Conservation (phyloP, 2,113 vertebrate species). For the Bothrops jararaca region DNA sequence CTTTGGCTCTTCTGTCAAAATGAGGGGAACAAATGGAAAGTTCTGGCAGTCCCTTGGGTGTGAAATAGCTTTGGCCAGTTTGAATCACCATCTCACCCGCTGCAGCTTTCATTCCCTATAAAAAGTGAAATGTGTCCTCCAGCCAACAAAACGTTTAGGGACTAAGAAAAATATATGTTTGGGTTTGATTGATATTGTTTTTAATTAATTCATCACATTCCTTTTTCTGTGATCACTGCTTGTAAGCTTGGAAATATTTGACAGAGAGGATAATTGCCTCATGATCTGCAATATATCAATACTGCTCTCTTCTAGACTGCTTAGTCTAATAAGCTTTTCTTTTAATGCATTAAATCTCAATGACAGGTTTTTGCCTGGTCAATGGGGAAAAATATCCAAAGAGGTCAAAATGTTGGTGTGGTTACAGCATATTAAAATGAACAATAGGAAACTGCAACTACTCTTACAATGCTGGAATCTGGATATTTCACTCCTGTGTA, state of each 20-base stretch:
- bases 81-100: neutral
- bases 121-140: neutral
- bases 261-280: slow-evolving; percentile 22
- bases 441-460: neutral
- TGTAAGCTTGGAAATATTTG: slow-evolving; percentile 23
- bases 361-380: neutral
- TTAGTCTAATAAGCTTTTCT: neutral
- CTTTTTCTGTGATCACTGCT: neutral
- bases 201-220: neutral
- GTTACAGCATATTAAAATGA: neutral
- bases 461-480: slow-evolving; percentile 4
- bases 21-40: neutral
- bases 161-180: neutral
- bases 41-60: neutral
- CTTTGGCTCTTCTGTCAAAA: neutral
- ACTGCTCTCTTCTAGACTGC: slow-evolving; percentile 26
- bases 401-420: neutral
- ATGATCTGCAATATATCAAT: slow-evolving; percentile 49
- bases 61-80: neutral
- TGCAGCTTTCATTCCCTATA: neutral
- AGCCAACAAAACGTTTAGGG: neutral
- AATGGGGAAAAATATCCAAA: neutral
- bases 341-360: neutral
- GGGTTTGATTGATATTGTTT: neutral
- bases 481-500: slow-evolving; percentile 21